Evolutionary conservation across 2,888 invertebrate genomes (phyloP).

Genomic region (Thecophora atra): DNA sequence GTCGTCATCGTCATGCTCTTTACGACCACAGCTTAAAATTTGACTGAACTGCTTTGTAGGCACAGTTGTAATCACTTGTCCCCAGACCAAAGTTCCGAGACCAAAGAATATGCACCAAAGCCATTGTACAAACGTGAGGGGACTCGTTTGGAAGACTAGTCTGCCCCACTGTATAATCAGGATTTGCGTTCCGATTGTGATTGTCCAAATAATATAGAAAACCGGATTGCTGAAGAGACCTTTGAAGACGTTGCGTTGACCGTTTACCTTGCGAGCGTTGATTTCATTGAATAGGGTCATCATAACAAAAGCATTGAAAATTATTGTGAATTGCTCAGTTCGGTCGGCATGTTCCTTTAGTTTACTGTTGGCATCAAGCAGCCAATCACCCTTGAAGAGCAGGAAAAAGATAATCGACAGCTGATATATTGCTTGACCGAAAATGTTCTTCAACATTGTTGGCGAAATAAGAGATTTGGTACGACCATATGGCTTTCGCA

Average conservation of each 20-base stretch:
- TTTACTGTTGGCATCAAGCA: constrained; percentile 83
- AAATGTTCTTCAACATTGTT: constrained; percentile 99
- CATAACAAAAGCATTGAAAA: constrained; percentile 99
- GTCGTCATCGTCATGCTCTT: not conserved
- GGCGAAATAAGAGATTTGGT: constrained; percentile 97
- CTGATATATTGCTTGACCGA: constrained; percentile 97
- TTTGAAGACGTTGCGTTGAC: constrained; percentile 97
- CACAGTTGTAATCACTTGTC: constrained; percentile 73
- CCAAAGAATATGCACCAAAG: constrained; percentile 99
- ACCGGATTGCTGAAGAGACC: constrained; percentile 98
- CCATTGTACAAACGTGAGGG: constrained; percentile 95
- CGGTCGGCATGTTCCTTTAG: constrained; percentile 80
- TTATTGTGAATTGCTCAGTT: constrained; percentile 99
- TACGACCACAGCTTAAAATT: not conserved
- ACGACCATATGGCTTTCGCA: constrained; percentile 95
- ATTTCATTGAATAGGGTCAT: constrained; percentile 99
- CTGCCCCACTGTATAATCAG: constrained; percentile 97
- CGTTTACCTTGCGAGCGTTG: constrained; percentile 99
- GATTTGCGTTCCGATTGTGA: constrained; percentile 94
- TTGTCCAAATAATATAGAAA: constrained; percentile 98
- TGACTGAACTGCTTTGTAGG: not conserved
- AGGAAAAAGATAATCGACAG: constrained; percentile 92
- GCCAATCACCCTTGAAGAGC: constrained; percentile 88
- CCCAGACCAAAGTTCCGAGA: constrained; percentile 95
- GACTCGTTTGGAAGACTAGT: constrained; percentile 95